phyloP scores from a whole-genome alignment of 2,113 vertebrate genomes.

The Peromyscus californicus region DNA sequence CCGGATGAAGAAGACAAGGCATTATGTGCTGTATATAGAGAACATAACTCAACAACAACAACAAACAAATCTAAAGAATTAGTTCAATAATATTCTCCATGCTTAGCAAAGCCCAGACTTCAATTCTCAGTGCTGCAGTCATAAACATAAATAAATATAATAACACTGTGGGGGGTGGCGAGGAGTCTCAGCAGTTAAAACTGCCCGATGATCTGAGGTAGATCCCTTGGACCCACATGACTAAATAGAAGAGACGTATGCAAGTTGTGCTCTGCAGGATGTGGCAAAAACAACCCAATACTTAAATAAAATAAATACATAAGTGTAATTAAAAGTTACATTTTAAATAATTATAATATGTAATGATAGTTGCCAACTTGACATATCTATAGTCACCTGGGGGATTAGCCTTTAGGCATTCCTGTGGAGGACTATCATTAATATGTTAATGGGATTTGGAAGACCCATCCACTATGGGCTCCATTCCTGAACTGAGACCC shows the following conservation, averaged over 20 bases:
- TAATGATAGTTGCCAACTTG: neutral
- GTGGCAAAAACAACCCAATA: too few relatives aligned
- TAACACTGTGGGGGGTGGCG: too few relatives aligned
- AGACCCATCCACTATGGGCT: neutral
- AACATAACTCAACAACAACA: neutral
- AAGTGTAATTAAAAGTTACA: neutral
- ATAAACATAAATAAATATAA: neutral
- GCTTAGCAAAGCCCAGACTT: neutral
- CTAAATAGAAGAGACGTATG: neutral
- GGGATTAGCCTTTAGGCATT: neutral
- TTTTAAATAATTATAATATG: neutral
- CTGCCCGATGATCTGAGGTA: neutral
- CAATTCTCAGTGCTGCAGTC: too few relatives aligned
- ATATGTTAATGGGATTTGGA: neutral
- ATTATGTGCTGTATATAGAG: neutral
- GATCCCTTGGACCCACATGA: too few relatives aligned
- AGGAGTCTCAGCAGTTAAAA: too few relatives aligned
- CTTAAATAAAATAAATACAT: neutral
- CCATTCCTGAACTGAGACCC: too few relatives aligned
- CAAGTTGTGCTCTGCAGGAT: neutral
- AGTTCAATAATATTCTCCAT: neutral
- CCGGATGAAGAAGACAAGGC: too few relatives aligned
- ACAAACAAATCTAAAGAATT: neutral
- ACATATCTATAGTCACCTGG: neutral
- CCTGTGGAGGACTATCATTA: too few relatives aligned